These are phyloP conservation scores for Scotopteryx bipunctaria DNA, from an alignment of 2,888 invertebrate species.

Conservation along the genomic window DNA sequence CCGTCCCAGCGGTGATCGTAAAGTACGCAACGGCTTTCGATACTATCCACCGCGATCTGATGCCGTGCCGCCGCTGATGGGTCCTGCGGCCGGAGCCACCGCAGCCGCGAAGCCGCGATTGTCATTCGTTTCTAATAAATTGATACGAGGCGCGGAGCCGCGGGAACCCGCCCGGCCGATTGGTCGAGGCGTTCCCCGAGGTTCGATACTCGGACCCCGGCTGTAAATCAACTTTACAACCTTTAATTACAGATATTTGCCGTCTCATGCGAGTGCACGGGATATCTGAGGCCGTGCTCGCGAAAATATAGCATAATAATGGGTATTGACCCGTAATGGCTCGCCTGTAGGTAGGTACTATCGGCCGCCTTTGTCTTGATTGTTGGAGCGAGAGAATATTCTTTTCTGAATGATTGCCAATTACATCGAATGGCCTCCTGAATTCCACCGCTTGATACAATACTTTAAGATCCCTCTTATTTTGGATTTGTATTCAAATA, in stretches of 20 bases:
- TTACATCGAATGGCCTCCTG: conserved; percentile 81
- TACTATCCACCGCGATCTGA: conserved; percentile 69
- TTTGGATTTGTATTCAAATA: conserved; percentile 73
- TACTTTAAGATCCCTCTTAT: conserved; percentile 63
- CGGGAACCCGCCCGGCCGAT: conserved; percentile 58
- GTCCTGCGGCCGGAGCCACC: conserved; percentile 78
- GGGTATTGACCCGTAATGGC: conserved; percentile 82
- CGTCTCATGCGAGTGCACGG: conserved; percentile 78
- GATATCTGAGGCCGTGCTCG: conserved; percentile 80
- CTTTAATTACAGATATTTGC: conserved; percentile 84
- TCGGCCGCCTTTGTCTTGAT: conserved; percentile 82
- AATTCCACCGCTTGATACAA: conserved; percentile 73
- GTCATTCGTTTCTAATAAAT: conserved; percentile 82
- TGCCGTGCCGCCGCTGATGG: conserved; percentile 62
- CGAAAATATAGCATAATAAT: conserved; percentile 83
- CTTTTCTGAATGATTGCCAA: conserved; percentile 81
- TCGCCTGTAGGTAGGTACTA: conserved; percentile 80
- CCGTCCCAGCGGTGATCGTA: conserved; percentile 76
- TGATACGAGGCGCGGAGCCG: conserved; percentile 72
- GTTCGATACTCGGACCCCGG: conserved; percentile 73
- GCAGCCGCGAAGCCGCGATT: conserved; percentile 76
- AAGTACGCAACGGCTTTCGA: conserved; percentile 75
- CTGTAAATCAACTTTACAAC: conserved; percentile 83
- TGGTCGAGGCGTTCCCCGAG: conserved; percentile 74
- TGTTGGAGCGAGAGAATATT: conserved; percentile 76